These are phyloP conservation scores for Sceloporus undulatus DNA, from an alignment of 2,113 vertebrate species.

Conservation along the genomic window DNA sequence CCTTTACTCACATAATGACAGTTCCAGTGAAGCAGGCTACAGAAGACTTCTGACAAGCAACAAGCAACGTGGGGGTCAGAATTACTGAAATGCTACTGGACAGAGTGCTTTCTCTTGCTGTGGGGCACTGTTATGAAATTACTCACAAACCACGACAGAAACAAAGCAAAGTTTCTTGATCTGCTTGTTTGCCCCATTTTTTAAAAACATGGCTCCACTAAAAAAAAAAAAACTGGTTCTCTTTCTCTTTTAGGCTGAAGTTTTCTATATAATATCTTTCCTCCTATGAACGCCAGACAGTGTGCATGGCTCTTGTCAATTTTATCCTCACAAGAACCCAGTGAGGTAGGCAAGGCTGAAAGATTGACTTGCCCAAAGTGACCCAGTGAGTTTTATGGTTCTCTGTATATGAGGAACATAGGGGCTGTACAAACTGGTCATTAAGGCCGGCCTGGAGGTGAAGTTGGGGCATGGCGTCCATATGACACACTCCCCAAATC, in stretches of 20 bases:
- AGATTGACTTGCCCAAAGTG: no score
- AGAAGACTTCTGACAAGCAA: background rate
- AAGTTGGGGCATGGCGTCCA: no score
- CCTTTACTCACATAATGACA: background rate
- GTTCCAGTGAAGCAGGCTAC: background rate
- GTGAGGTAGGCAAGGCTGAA: no score
- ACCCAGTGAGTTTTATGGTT: no score
- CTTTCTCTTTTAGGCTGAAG: background rate
- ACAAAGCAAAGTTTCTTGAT: background rate
- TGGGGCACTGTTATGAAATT: rapidly evolving
- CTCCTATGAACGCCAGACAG: no score
- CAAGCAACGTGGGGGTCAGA: rapidly evolving
- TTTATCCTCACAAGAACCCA: no score
- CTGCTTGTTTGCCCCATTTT: background rate
- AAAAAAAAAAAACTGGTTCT: background rate
- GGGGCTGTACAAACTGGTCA: no score
- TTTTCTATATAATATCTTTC: background rate
- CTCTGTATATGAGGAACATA: no score
- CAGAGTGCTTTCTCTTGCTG: background rate
- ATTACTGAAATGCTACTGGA: conserved; percentile 2
- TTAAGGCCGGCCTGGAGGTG: no score
- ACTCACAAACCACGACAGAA: background rate
- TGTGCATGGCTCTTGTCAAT: no score
- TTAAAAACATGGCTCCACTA: background rate
- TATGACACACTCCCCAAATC: no score